Evolutionary conservation across 2,113 vertebrate genomes (phyloP).

Genomic region (Shinisaurus crocodilurus): DNA sequence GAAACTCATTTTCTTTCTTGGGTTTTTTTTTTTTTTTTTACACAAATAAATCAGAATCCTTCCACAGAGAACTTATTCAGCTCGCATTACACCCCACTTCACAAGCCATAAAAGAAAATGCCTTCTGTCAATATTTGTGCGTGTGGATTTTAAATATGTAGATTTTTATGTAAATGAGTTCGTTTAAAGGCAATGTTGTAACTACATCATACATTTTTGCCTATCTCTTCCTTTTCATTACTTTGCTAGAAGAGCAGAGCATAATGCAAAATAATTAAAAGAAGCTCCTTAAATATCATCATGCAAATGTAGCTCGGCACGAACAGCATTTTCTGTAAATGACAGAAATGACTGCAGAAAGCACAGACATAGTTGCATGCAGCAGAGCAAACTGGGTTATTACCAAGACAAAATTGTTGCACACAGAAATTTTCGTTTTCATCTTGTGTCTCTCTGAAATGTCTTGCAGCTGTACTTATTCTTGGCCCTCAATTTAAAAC

Average conservation of each 20-base stretch:
- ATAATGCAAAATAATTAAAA: conserved; percentile 5
- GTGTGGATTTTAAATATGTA: background rate
- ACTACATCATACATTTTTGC: background rate
- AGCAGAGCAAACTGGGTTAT: conserved; percentile 3
- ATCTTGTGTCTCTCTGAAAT: conserved; percentile 25
- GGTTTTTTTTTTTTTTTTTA: background rate
- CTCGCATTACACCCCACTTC: background rate
- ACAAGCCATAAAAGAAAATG: background rate
- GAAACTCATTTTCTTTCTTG: background rate
- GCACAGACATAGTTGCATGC: background rate
- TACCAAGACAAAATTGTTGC: conserved; percentile 14
- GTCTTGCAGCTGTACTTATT: conserved; percentile 28
- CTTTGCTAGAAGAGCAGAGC: background rate
- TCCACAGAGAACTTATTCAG: background rate
- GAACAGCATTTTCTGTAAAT: background rate
- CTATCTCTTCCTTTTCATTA: conserved; percentile 17
- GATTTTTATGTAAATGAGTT: conserved; percentile 18
- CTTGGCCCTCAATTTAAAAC: conserved; percentile 39
- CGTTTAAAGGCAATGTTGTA: background rate
- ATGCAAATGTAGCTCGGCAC: conserved; percentile 8
- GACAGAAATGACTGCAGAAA: background rate
- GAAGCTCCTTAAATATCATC: conserved; percentile 27
- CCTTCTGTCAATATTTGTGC: conserved; percentile 8
- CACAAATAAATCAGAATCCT: background rate
- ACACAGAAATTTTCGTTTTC: conserved; percentile 35